phyloP scores from a whole-genome alignment of 64 coral and sea anemone species.

The Montipora capricornis region DNA sequence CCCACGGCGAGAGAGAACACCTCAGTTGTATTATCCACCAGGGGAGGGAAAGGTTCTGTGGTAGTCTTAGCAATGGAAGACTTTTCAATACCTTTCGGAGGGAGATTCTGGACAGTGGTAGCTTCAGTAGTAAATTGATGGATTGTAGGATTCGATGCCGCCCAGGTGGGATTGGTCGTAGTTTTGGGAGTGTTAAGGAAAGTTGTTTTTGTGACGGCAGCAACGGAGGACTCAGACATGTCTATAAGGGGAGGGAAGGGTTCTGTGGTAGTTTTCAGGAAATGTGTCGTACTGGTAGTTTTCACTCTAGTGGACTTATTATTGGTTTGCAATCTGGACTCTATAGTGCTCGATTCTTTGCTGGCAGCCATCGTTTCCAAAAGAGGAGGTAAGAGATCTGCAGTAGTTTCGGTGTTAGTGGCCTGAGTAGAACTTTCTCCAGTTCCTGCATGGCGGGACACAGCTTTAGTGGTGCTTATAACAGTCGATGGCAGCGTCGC shows the following conservation, averaged over 20 bases:
- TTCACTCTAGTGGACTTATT: background rate
- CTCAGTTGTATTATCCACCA: background rate
- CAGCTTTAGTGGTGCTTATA: background rate
- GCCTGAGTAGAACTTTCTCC: background rate
- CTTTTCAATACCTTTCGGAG: background rate
- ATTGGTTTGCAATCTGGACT: background rate
- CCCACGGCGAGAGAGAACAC: background rate
- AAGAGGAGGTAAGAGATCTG: background rate
- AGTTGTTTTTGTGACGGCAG: background rate
- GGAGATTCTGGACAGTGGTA: too few species aligned
- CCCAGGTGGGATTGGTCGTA: background rate
- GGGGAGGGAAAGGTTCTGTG: conserved; percentile 8
- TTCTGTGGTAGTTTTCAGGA: background rate
- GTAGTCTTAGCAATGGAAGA: background rate
- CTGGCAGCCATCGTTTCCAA: conserved; percentile 1
- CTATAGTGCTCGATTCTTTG: background rate
- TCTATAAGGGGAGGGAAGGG: background rate
- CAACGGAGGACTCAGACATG: background rate
- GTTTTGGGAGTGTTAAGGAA: background rate
- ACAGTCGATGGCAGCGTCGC: background rate
- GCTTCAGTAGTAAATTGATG: too few species aligned
- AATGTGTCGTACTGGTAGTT: background rate
- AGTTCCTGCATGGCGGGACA: background rate
- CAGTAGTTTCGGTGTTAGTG: background rate
- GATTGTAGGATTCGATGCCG: too few species aligned